A percentile compares a stretch with the other conserved stretches of the same genome.
phyloP scores from a whole-genome alignment of 2,888 invertebrate genomes.

The Machimus rusticus region DNA sequence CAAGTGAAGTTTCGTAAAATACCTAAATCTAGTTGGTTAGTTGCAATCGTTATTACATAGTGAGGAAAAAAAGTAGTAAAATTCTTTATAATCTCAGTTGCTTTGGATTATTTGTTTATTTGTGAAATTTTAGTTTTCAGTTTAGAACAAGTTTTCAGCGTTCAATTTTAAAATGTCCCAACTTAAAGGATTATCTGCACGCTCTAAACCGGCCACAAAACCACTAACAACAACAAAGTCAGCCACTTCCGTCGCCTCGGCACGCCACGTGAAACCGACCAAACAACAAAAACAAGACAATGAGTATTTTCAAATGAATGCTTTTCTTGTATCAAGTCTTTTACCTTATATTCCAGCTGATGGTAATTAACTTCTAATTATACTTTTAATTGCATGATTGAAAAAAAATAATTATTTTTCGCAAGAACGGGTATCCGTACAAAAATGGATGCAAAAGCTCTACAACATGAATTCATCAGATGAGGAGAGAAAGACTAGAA shows the following conservation, averaged over 20 bases:
- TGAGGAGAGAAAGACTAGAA: slow-evolving; percentile 42
- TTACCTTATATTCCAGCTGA: slow-evolving; percentile 37
- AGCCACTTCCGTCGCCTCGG: neutral
- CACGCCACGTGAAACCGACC: neutral
- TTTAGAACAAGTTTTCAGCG: neutral
- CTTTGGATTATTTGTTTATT: neutral
- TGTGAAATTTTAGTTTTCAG: neutral
- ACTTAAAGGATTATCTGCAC: neutral
- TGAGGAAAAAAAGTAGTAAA: neutral
- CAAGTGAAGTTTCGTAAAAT: neutral
- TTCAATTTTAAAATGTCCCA: neutral
- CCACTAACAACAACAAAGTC: neutral
- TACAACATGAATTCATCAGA: slow-evolving; percentile 23
- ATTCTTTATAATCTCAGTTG: neutral
- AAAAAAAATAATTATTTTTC: neutral
- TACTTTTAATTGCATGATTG: neutral
- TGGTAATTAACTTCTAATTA: slow-evolving; percentile 21
- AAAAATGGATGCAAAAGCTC: slow-evolving; percentile 45
- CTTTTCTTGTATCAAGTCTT: slow-evolving; percentile 35
- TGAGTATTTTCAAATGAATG: slow-evolving; percentile 41
- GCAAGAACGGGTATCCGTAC: neutral
- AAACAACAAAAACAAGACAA: slow-evolving; percentile 37
- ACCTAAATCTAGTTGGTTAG: neutral
- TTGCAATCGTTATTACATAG: neutral
- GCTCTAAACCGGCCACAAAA: neutral